phyloP scores from a whole-genome alignment of 2,797 vertebrate genomes.

The Oreonectes daqikongensis region DNA sequence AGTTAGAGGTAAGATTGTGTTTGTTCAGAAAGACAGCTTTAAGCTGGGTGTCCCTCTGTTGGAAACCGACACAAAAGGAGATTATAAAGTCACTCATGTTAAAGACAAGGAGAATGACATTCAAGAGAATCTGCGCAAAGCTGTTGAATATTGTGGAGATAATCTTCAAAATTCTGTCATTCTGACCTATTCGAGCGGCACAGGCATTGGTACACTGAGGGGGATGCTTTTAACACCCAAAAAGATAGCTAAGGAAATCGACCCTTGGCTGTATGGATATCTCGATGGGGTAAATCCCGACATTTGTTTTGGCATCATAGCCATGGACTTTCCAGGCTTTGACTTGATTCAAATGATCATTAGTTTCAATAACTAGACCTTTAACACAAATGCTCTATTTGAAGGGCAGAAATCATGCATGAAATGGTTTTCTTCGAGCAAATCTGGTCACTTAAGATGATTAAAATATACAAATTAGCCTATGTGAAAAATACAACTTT shows the following conservation, averaged over 20 bases:
- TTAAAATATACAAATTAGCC: no score
- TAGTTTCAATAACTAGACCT: constrained; percentile 51
- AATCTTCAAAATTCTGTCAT: constrained; percentile 30
- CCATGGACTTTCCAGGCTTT: constrained; percentile 60
- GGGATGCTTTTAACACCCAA: constrained; percentile 65
- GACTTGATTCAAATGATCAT: constrained; percentile 67
- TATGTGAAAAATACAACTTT: no score
- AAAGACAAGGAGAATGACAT: constrained; percentile 59
- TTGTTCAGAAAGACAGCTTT: constrained; percentile 65
- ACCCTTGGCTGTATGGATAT: constrained; percentile 67
- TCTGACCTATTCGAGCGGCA: constrained; percentile 64
- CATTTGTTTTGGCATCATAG: constrained; percentile 56
- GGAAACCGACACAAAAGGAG: constrained; percentile 49
- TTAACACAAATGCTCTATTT: background rate
- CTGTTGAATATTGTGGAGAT: constrained; percentile 15
- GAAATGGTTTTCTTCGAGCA: no score
- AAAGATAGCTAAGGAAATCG: constrained; percentile 62
- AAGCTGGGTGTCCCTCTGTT: constrained; percentile 60
- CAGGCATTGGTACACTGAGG: constrained; percentile 61
- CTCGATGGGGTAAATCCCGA: constrained; percentile 55
- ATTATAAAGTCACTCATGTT: constrained; percentile 55
- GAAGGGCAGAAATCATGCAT: no score
- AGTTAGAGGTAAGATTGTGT: constrained; percentile 67
- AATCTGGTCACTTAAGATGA: no score
- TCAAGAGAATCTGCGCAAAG: constrained; percentile 52